Evolutionary conservation across 2,797 vertebrate species (phyloP).

Genomic region (Carcharodon carcharias): DNA sequence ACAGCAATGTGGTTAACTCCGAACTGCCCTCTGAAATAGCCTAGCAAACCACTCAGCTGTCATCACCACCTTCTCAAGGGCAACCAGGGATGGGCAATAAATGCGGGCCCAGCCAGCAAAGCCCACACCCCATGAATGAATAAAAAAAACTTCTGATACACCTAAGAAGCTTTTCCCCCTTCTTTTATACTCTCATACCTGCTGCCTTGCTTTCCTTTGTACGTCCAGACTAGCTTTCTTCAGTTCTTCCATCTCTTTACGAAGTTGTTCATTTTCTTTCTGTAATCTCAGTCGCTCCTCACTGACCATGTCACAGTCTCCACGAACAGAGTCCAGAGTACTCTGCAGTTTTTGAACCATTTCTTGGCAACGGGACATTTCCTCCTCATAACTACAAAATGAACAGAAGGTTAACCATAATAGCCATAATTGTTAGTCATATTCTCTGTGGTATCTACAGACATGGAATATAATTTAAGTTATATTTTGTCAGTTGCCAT

Average conservation of each 20-base stretch:
- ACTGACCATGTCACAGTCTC: slow-evolving; percentile 66
- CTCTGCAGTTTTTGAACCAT: slow-evolving; percentile 71
- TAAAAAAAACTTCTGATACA: neutral
- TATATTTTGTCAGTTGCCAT: neutral
- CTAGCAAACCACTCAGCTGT: too few species aligned
- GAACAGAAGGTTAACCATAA: slow-evolving; percentile 14
- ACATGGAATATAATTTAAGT: neutral
- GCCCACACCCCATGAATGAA: too few species aligned
- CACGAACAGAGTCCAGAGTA: slow-evolving; percentile 66
- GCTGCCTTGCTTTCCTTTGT: slow-evolving; percentile 76
- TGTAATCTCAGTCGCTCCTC: slow-evolving; percentile 84
- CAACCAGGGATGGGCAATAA: too few species aligned
- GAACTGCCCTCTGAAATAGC: too few species aligned
- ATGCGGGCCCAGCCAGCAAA: too few species aligned
- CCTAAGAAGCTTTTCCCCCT: neutral
- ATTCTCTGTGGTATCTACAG: neutral
- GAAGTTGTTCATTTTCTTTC: slow-evolving; percentile 74
- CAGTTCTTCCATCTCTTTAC: slow-evolving; percentile 71
- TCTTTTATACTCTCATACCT: slow-evolving; percentile 56
- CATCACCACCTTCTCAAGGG: too few species aligned
- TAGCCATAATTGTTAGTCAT: neutral
- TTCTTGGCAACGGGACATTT: slow-evolving; percentile 74
- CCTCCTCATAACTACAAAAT: slow-evolving; percentile 71
- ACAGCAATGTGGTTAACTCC: too few species aligned
- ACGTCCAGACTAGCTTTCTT: slow-evolving; percentile 64